A percentile compares a stretch with the other conserved stretches of the same genome.
phyloP scores from a whole-genome alignment of 2,113 vertebrate genomes.

The Callorhinus ursinus region DNA sequence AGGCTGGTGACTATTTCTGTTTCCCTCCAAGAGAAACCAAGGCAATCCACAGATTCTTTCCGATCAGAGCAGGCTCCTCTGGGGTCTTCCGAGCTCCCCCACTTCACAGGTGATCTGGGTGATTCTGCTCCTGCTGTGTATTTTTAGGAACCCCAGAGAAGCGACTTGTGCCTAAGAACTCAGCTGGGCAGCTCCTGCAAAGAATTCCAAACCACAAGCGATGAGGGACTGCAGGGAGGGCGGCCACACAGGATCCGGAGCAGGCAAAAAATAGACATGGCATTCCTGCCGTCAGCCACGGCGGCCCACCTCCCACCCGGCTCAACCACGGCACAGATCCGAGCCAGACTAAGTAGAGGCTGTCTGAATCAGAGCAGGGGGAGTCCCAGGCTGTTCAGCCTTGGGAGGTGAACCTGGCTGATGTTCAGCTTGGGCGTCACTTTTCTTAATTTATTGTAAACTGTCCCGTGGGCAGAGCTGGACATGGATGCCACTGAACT shows the following conservation, averaged over 20 bases:
- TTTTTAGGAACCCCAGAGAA: slow-evolving; percentile 58
- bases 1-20: neutral
- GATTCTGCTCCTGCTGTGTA: slow-evolving; percentile 55
- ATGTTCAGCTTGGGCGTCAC: neutral
- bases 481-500: neutral
- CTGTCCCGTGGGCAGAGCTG: neutral
- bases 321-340: neutral
- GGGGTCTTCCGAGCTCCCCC: neutral
- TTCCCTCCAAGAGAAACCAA: neutral
- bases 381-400: neutral
- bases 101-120: neutral
- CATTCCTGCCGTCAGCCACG: accelerated
- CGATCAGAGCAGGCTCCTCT: neutral
- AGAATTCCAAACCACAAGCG: neutral
- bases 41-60: neutral
- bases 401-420: neutral
- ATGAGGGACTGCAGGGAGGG: neutral
- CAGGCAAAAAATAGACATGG: neutral
- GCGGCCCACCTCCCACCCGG: accelerated
- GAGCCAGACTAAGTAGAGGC: neutral
- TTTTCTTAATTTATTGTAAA: slow-evolving; percentile 42
- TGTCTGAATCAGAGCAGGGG: neutral
- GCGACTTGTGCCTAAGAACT: slow-evolving; percentile 32
- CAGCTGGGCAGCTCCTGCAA: slow-evolving; percentile 50
- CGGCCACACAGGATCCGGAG: neutral